A percentile compares a stretch with the other conserved stretches of the same genome.
These are phyloP conservation scores for Chaetorhynchus papuensis DNA, from an alignment of 2,113 vertebrate genomes.

Conservation along the genomic window DNA sequence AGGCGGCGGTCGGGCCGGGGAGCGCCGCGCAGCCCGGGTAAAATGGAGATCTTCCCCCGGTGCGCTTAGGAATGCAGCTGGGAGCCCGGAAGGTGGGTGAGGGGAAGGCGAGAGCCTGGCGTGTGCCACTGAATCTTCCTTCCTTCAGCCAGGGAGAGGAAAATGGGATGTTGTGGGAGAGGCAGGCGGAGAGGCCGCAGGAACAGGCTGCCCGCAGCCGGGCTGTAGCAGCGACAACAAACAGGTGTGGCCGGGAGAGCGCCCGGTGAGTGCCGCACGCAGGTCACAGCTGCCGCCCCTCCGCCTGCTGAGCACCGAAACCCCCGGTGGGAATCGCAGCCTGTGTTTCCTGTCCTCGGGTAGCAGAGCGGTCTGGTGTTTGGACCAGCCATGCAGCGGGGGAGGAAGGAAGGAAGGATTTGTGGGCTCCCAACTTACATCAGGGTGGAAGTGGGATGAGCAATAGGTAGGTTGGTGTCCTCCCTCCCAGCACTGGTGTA, in stretches of 20 bases:
- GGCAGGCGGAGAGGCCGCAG: not conserved
- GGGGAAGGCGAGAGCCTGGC: not conserved
- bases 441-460: constrained; percentile 5
- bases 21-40: not conserved
- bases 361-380: not conserved
- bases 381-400: not conserved
- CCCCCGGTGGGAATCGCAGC: not conserved
- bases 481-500: not conserved
- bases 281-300: not conserved
- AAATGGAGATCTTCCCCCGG: not conserved
- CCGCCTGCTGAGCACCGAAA: not conserved
- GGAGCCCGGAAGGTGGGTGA: not conserved
- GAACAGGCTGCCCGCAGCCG: not conserved
- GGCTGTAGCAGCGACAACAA: not conserved
- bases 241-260: constrained; percentile 1
- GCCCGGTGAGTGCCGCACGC: not conserved
- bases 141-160: not conserved
- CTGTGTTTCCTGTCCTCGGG: not conserved
- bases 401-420: not conserved
- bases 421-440: not conserved
- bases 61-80: not conserved
- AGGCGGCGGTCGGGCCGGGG: not conserved
- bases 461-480: not conserved
- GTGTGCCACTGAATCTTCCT: not conserved
- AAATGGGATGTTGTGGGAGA: not conserved